Evolutionary conservation across 1,140 invertebrate genomes (phyloP).

Genomic region (Drosophila mojavensis): DNA sequence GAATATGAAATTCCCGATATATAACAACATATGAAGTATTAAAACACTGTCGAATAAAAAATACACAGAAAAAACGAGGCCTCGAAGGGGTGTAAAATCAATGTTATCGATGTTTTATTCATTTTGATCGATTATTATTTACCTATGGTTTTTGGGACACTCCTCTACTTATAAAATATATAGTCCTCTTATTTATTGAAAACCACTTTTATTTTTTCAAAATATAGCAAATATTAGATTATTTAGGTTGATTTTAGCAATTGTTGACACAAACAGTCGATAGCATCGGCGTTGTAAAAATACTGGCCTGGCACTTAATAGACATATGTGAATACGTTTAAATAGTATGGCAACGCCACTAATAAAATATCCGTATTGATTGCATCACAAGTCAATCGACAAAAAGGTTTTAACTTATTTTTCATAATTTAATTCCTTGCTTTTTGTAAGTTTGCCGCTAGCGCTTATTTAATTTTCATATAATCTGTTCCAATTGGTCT

Average conservation of each 20-base stretch:
- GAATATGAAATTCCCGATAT: conserved; percentile 19
- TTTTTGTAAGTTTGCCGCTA: neutral
- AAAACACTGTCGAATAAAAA: conserved; percentile 47
- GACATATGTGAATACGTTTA: neutral
- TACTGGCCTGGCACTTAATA: neutral
- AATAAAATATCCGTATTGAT: conserved; percentile 43
- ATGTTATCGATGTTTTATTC: conserved; percentile 29
- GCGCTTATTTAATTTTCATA: neutral
- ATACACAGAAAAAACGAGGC: conserved; percentile 56
- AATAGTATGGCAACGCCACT: conserved; percentile 19
- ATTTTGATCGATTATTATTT: conserved; percentile 11
- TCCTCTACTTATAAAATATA: no score
- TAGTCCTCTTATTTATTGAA: neutral
- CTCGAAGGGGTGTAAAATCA: conserved; percentile 39
- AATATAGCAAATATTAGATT: neutral
- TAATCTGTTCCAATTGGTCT: neutral
- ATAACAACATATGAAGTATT: conserved; percentile 37
- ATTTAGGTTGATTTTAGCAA: neutral
- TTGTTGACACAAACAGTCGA: neutral
- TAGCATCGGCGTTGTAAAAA: conserved; percentile 20
- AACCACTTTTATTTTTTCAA: neutral
- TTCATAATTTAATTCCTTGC: neutral
- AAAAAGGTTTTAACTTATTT: conserved; percentile 43
- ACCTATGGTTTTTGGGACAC: no score
- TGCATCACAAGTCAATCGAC: conserved; percentile 58